Conservation (phyloP, 2,113 vertebrate species). For the Corydoras sp. region DNA sequence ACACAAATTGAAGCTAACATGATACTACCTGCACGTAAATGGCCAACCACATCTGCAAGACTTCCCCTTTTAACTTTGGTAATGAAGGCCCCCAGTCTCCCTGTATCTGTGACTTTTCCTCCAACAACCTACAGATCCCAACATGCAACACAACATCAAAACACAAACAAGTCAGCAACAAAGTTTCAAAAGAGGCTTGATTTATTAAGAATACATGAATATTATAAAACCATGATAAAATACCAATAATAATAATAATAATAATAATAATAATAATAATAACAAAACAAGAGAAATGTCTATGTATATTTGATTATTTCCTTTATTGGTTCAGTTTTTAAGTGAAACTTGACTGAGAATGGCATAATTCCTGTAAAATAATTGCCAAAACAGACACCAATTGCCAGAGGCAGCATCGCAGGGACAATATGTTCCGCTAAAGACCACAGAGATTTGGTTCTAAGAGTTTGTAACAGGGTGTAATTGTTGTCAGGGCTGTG, state of each 20-base stretch:
- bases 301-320: too few species aligned
- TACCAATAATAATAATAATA: too few species aligned
- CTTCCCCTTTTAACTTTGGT: slow-evolving; percentile 99
- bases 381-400: too few species aligned
- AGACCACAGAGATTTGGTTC: background rate
- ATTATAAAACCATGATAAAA: too few species aligned
- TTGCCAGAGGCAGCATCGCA: too few species aligned
- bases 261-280: too few species aligned
- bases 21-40: slow-evolving; percentile 87
- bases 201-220: background rate
- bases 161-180: background rate
- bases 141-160: slow-evolving; percentile 13
- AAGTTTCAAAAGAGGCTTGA: background rate
- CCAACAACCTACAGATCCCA: slow-evolving; percentile 80
- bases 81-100: slow-evolving; percentile 98
- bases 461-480: slow-evolving; percentile 2
- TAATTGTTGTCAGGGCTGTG: slow-evolving; percentile 15
- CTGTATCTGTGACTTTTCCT: slow-evolving; percentile 93
- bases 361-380: too few species aligned
- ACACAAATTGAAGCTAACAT: background rate
- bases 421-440: too few species aligned
- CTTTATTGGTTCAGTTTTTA: too few species aligned
- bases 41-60: slow-evolving; percentile 93
- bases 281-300: too few species aligned
- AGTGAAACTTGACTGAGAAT: too few species aligned